Conservation (phyloP, 2,113 vertebrate species). For the Uropsilus gracilis region DNA sequence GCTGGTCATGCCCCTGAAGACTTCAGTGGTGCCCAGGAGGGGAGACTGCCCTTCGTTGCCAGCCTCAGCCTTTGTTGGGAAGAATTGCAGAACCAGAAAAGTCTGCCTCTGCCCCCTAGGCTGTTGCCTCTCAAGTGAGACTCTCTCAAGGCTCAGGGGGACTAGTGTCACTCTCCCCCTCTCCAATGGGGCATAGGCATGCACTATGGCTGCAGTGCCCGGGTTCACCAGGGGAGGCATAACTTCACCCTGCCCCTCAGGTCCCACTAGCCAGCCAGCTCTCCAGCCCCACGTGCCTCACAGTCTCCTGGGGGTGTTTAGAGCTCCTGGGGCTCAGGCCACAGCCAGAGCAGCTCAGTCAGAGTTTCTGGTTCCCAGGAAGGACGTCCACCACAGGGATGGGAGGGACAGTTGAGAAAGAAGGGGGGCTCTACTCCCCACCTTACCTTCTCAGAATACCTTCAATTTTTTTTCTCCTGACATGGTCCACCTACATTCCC, state of each 20-base stretch:
- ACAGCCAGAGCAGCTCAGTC: too few species aligned
- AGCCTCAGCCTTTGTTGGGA: fast-evolving
- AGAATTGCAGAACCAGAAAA: fast-evolving
- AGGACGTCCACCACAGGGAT: fast-evolving
- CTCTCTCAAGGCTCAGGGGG: not conserved
- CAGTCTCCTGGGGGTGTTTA: not conserved
- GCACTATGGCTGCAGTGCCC: fast-evolving
- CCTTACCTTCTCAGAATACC: too few species aligned
- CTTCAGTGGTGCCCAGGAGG: not conserved
- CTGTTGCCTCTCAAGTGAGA: fast-evolving
- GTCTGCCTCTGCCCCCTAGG: not conserved
- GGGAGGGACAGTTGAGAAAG: fast-evolving
- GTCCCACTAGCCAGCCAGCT: fast-evolving
- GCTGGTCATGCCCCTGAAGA: fast-evolving
- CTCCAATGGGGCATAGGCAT: too few species aligned
- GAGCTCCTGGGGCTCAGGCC: not conserved
- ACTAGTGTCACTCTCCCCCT: not conserved
- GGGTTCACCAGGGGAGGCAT: conserved; percentile 55
- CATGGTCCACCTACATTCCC: fast-evolving
- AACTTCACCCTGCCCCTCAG: not conserved
- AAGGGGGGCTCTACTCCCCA: fast-evolving
- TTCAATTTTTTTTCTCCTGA: too few species aligned
- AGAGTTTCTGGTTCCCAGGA: not conserved
- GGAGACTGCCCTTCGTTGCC: not conserved
- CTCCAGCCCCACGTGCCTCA: fast-evolving